phyloP scores from a whole-genome alignment of 2,888 invertebrate genomes.

The Cheilosia pagana region DNA sequence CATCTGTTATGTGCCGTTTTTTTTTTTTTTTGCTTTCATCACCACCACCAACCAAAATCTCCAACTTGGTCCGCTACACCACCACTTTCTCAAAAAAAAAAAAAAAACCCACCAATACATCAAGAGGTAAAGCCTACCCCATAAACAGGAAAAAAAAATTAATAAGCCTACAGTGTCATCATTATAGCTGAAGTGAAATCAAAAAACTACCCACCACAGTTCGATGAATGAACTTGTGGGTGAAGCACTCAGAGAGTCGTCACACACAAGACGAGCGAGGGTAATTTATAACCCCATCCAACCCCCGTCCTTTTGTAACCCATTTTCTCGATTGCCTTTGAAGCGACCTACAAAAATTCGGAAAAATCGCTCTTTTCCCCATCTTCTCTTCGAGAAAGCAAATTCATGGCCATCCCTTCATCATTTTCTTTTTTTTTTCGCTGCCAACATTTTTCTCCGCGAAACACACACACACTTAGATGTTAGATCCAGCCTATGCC shows the following conservation, averaged over 20 bases:
- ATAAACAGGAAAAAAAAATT: constrained; percentile 10
- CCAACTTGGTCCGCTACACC: background rate
- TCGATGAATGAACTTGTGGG: constrained; percentile 47
- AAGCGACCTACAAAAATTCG: constrained; percentile 57
- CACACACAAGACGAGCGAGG: constrained; percentile 15
- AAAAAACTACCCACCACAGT: constrained; percentile 8
- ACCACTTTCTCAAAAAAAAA: constrained; percentile 10
- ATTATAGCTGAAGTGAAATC: constrained; percentile 20
- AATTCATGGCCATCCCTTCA: constrained; percentile 46
- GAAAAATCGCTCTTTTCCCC: background rate
- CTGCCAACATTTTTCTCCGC: background rate
- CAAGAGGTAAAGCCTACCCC: background rate
- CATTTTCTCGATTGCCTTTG: constrained; percentile 55
- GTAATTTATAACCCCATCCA: constrained; percentile 11
- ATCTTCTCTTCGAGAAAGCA: constrained; percentile 5
- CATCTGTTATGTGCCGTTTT: background rate
- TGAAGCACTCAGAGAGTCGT: constrained; percentile 26
- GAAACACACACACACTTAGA: constrained; percentile 9
- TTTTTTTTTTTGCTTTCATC: background rate
- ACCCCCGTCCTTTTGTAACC: constrained; percentile 39
- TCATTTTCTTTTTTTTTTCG: background rate
- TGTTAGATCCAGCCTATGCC: background rate
- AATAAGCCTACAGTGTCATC: constrained; percentile 36
- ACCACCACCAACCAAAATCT: constrained; percentile 26
- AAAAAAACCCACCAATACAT: constrained; percentile 33